These are phyloP conservation scores for Stenotaenia linearis DNA, from an alignment of 2,888 invertebrate species.

Conservation along the genomic window DNA sequence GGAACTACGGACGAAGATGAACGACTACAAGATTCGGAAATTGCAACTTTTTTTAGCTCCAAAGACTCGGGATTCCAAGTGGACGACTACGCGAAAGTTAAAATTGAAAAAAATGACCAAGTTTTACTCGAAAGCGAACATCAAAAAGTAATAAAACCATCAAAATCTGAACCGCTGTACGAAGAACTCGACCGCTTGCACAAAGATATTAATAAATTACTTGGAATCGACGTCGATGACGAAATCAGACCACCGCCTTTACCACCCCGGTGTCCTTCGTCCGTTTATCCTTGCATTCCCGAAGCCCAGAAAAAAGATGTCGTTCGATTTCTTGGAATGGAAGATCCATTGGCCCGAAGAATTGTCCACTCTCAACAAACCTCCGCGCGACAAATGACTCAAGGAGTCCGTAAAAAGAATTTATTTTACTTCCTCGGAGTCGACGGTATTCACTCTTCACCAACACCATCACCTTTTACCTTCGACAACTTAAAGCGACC, in stretches of 20 bases:
- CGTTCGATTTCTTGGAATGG: background rate
- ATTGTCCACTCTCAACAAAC: background rate
- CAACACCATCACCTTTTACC: background rate
- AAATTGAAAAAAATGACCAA: background rate
- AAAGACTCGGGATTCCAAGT: background rate
- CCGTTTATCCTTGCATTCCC: background rate
- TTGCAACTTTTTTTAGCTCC: background rate
- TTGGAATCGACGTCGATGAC: slow-evolving; percentile 26
- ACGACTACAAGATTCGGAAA: background rate
- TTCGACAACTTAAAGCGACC: background rate
- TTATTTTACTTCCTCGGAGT: slow-evolving; percentile 11
- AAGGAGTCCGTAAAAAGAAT: slow-evolving; percentile 15
- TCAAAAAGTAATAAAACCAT: background rate
- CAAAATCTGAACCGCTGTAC: slow-evolving; percentile 31
- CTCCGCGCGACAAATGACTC: background rate
- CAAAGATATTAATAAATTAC: slow-evolving; percentile 35
- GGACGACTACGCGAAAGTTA: background rate
- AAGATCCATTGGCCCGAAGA: background rate
- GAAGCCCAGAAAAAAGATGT: background rate
- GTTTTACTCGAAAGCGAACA: background rate
- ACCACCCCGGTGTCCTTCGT: slow-evolving; percentile 26
- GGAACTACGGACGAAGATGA: background rate
- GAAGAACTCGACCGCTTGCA: slow-evolving; percentile 35
- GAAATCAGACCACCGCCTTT: slow-evolving; percentile 33
- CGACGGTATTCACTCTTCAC: background rate